These are phyloP conservation scores for Pyrrhosoma nymphula DNA, from an alignment of 2,888 invertebrate species.

Conservation along the genomic window DNA sequence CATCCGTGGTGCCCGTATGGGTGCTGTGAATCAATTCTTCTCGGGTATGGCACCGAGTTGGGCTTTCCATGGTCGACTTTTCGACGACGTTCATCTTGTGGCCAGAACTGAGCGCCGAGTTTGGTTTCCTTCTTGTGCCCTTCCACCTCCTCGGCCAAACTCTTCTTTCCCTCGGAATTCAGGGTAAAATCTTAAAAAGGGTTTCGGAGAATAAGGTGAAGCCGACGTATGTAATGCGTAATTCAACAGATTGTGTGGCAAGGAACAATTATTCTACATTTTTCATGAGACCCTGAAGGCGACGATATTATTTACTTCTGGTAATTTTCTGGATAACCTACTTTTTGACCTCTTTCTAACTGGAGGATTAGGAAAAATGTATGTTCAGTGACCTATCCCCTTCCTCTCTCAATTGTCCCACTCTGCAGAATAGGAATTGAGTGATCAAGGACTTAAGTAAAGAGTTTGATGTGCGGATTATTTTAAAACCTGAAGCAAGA, in stretches of 20 bases:
- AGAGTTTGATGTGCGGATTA: too few relatives aligned
- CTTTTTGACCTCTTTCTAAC: background rate
- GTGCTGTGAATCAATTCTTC: too few relatives aligned
- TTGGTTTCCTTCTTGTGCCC: too few relatives aligned
- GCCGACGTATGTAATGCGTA: background rate
- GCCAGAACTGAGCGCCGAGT: background rate
- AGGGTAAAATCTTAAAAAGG: background rate
- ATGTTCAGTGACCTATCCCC: background rate
- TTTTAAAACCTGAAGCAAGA: too few relatives aligned
- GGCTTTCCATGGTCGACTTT: constrained; percentile 9
- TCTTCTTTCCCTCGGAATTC: background rate
- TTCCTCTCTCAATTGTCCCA: background rate
- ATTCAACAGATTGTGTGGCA: background rate
- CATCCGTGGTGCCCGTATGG: too few relatives aligned
- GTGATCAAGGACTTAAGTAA: too few relatives aligned
- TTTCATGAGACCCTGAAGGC: background rate
- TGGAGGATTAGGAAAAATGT: background rate
- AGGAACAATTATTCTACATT: background rate
- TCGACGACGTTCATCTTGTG: background rate
- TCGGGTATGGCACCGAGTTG: too few relatives aligned
- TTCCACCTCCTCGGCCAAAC: background rate
- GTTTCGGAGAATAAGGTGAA: background rate
- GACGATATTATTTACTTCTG: background rate
- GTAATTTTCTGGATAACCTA: background rate
- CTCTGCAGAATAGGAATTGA: too few relatives aligned